Percentiles rank a stretch among this genome's conserved stretches.
Conservation (phyloP, 2,888 invertebrate genomes). For the Drosophila kuntzei region DNA sequence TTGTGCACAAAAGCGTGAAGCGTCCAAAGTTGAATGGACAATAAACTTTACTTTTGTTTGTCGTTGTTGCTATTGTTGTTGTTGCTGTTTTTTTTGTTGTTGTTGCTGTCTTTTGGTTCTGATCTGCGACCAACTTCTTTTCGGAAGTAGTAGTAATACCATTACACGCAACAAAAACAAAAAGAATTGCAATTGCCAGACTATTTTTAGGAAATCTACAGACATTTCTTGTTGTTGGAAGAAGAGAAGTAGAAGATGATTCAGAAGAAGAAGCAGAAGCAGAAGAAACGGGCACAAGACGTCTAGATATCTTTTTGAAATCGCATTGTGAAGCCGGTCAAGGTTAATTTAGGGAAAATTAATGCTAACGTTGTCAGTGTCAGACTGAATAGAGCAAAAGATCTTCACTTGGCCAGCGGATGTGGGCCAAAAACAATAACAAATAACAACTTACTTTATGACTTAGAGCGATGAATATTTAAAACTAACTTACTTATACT, state of each 20-base stretch:
- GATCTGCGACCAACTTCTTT: slow-evolving; percentile 65
- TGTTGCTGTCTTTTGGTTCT: slow-evolving; percentile 48
- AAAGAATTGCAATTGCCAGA: slow-evolving; percentile 41
- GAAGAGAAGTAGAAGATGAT: slow-evolving; percentile 20
- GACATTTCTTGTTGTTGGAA: slow-evolving; percentile 24
- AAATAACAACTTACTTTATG: slow-evolving; percentile 15
- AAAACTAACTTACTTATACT: slow-evolving; percentile 4
- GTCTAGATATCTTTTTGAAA: slow-evolving; percentile 56
- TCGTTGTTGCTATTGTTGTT: slow-evolving; percentile 15
- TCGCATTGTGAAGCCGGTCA: slow-evolving; percentile 80
- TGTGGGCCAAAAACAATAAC: slow-evolving; percentile 71
- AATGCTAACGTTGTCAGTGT: slow-evolving; percentile 59
- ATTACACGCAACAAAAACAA: slow-evolving; percentile 25
- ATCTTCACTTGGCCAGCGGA: slow-evolving; percentile 66
- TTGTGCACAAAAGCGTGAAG: slow-evolving; percentile 81
- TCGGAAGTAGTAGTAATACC: slow-evolving; percentile 62
- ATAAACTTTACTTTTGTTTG: slow-evolving; percentile 54
- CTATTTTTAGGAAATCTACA: slow-evolving; percentile 42
- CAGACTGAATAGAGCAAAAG: slow-evolving; percentile 63
- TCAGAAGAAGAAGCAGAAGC: slow-evolving; percentile 21
- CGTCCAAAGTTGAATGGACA: slow-evolving; percentile 65
- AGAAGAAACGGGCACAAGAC: slow-evolving; percentile 60
- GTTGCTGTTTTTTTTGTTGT: slow-evolving; percentile 23
- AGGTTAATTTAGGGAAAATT: slow-evolving; percentile 79
- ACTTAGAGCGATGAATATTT: slow-evolving; percentile 12